Evolutionary conservation across 64 coral and sea anemone species (phyloP), one percentile per base, ranked within the genome.

Genomic region (Acropora tenuis): DNA sequence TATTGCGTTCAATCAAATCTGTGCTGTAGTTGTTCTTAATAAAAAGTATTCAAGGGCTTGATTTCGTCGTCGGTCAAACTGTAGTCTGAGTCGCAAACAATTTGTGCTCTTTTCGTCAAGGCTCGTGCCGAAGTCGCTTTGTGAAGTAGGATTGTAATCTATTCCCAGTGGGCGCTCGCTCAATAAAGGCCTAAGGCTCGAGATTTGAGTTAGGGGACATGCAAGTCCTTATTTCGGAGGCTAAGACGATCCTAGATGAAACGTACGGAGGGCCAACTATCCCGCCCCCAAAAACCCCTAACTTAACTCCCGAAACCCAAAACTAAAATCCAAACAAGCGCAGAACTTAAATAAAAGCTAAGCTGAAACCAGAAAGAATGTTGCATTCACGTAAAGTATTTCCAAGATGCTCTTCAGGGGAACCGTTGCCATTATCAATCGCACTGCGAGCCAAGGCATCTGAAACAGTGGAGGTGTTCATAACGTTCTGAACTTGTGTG

Each of bases 401-500:
- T 4, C 68, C 68, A 0, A 71, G 68, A 71, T n/a, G 68, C 20
- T 71, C 68, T 71, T 11, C 68, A 17, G 68, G 20, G 6, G 68
- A 77, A 47, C 42, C 0, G 3, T 60, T 43, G 8, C 47, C 49
- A 41, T 8, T n/a, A 50, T 83, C 80, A 63, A 43, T 46, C n/a
- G 80, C 61, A 68, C 80, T 83, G n/a, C 53, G 43, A 63, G 80
- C 80, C 63, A 83, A 68, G 52, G 80, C 43, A 68, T 83, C 53
- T 8, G 20, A 59, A 66, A 42, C 6, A n/a, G 74, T 18, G 47
- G 50, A n/a, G 6, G 3, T 43, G 13, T 8, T 18, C 41, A 81
- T 52, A 88, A 93, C 91, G n/a, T 93, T 93, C 5, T 93, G 57
- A 8, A 74, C 61, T 82, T 80, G 91, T 55, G 91, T 93, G 47